Base-by-base conservation (phyloP, 1,140 invertebrate species). In the Mamestra configurata region DNA sequence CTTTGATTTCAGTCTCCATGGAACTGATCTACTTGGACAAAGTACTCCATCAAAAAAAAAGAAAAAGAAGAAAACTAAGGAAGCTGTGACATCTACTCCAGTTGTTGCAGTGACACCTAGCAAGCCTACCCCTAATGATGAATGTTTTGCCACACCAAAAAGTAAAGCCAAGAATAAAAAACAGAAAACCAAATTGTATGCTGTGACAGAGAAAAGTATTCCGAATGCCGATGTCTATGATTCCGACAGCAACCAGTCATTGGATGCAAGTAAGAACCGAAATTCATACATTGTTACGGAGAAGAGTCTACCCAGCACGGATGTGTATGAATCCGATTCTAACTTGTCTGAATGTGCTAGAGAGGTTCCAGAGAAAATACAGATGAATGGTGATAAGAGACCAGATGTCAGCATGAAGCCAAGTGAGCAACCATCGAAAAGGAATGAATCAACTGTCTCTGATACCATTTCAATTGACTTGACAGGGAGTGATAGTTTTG, bases 1-100 rank as follows among this genome's bases (percentile, higher is more conserved):
- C 61, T 95, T 95, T 87, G 93, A 95, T 77, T 95, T 95, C 79
- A 93, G 90, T 77, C 88, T 95, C 11, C 94, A 95, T 84, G 94
- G 93, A 37, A 87, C 93, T 64, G 94, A 95, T 68, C 79, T 95
- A 18, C 82, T 93, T 31, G 89, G 82, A 43, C 88, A 90, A 82
- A 79, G 37, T 27, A 90, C 89, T 57, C 89, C 91, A 27, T 81
- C 89, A 51, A 93, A 93, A 79, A 95, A 93, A 81, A 93, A 89
- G 85, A 93, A 89, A 79, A 94, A 90, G 84, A 94, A 92, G 81
- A 92, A 88, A 83, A 88, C 88, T 40, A 95, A 93, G 80, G 89
- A 93, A 53, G 61, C 70, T 27, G 77, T 79, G 15, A 91, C 92
- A 70, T 92, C 90, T 13, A 93, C 91, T 64, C 88, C 92, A 18